These are phyloP conservation scores for Rhamphomyia laevipes DNA, from an alignment of 2,888 invertebrate species.

Conservation along the genomic window DNA sequence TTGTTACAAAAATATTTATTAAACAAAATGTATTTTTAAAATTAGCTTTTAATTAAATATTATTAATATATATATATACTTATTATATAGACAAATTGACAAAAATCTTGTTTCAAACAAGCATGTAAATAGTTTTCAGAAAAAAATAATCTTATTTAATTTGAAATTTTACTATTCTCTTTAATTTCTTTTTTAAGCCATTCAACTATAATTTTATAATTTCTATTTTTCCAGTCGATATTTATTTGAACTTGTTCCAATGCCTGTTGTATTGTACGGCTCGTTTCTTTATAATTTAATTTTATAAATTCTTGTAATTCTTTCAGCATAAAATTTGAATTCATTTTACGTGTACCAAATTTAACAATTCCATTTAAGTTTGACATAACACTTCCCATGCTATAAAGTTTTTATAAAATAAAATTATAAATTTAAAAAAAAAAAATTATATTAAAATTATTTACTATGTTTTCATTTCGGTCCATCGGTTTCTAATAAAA, in stretches of 20 bases:
- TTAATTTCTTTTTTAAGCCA: slow-evolving; percentile 47
- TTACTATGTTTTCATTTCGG: slow-evolving; percentile 58
- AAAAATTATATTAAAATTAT: slow-evolving; percentile 27
- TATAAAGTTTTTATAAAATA: slow-evolving; percentile 26
- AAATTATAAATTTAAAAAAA: neutral
- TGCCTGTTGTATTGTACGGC: slow-evolving; percentile 65
- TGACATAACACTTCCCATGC: slow-evolving; percentile 61
- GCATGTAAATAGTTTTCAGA: no score
- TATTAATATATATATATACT: no score
- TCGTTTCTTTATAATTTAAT: slow-evolving; percentile 52
- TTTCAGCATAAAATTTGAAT: slow-evolving; percentile 59
- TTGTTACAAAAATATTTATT: no score
- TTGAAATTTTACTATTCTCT: slow-evolving; percentile 2
- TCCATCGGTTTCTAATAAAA: slow-evolving; percentile 67
- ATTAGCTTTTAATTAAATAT: no score
- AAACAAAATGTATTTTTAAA: no score
- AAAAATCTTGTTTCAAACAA: no score
- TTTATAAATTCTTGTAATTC: slow-evolving; percentile 61
- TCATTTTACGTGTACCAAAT: slow-evolving; percentile 60
- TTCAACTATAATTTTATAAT: slow-evolving; percentile 58
- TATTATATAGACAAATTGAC: no score
- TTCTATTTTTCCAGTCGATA: slow-evolving; percentile 69
- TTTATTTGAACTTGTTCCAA: slow-evolving; percentile 71
- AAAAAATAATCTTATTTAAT: neutral
- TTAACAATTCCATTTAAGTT: slow-evolving; percentile 58